Percentiles rank a stretch among this genome's conserved stretches.
phyloP scores from a whole-genome alignment of 1,140 invertebrate species.

The Euura saliciscinereae region DNA sequence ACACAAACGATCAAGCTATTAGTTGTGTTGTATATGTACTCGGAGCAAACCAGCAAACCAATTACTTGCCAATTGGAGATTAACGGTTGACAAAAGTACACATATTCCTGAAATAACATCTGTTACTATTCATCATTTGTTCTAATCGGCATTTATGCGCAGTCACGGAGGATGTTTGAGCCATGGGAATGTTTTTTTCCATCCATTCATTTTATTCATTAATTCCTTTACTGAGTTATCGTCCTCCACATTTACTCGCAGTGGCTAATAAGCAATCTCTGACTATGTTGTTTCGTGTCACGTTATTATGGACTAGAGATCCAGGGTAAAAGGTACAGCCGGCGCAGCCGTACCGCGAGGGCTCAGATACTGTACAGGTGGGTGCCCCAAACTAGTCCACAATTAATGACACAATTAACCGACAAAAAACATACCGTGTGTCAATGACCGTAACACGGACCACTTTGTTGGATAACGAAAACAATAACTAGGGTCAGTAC shows the following conservation, averaged over 20 bases:
- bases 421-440: background rate
- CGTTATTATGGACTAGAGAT: background rate
- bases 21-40: background rate
- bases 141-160: background rate
- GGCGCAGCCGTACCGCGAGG: too few species aligned
- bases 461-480: constrained; percentile 24
- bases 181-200: too few species aligned
- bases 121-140: background rate
- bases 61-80: constrained; percentile 3
- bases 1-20: constrained; percentile 4
- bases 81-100: constrained; percentile 1
- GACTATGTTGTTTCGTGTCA: too few species aligned
- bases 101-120: background rate
- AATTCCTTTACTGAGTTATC: too few species aligned
- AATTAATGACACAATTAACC: background rate
- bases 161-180: background rate
- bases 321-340: background rate
- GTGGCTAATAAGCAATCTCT: too few species aligned
- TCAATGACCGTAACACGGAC: background rate
- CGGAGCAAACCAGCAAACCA: background rate
- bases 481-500: constrained; percentile 51
- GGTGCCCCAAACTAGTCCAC: background rate
- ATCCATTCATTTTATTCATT: too few species aligned
- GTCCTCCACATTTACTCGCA: too few species aligned
- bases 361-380: constrained; percentile 5